Evolutionary conservation across 1,140 invertebrate genomes (phyloP), one percentile per base, ranked within the genome.

Genomic region (Aphaenogaster rudis): DNA sequence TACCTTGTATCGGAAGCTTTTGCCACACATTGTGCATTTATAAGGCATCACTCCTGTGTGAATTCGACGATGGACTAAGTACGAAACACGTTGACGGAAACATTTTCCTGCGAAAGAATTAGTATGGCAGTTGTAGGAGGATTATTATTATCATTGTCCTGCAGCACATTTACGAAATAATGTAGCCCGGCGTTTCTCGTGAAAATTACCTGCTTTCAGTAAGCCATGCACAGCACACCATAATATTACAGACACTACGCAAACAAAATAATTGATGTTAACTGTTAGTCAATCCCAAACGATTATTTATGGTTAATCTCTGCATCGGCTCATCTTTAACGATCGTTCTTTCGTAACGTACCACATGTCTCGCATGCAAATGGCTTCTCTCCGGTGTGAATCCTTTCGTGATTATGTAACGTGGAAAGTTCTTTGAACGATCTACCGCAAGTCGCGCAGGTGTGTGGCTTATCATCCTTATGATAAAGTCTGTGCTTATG

Each of bases 281-380:
- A 88, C 79, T 90, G 79, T 92, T 92, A 91, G 77, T 93, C 86
- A 91, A 76, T 74, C 59, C n/a, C 36, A 85, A 88, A 64, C 33
- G 59, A 76, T 52, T 66, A 59, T 61, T 33, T 33, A 63, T 67
- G 71, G 8, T 78, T 36, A 39, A 71, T 69, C 28, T 17, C 48
- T 39, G n/a, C 66, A 36, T 9, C 45, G 8, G 3, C 21, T 71
- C 1, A 59, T 86, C 69, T 21, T 77, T 11, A 66, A 69, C 74
- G 42, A 21, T 71, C 48, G 42, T 48, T 61, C 45, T 39, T 33
- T 54, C 17, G 8, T 28, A 39, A 95, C 94, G 94, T 96, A 98
- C 98, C 98, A 95, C 98, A 99, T 82, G 97, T 97, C 96, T 98
- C 98, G 94, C 98, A 99, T 63, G 97, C 97, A 93, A 98, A 99